Evolutionary conservation across 2,797 vertebrate species (phyloP).

Genomic region (Zenarchopterus dispar): DNA sequence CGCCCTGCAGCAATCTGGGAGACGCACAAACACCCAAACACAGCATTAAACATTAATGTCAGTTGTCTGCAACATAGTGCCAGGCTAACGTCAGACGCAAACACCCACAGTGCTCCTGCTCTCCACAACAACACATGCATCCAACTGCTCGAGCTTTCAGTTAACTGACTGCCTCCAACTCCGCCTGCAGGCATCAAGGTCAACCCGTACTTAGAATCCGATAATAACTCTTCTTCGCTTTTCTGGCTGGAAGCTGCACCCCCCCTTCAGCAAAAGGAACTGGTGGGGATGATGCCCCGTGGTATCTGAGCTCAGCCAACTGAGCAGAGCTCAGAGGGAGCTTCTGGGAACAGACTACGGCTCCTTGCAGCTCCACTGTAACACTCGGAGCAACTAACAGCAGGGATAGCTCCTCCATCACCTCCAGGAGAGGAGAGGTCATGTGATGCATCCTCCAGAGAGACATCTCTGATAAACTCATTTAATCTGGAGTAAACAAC

Average conservation of each 20-base stretch:
- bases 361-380: constrained; percentile 3
- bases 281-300: constrained; percentile 23
- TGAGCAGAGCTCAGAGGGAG: constrained; percentile 19
- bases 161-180: constrained; percentile 35
- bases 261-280: constrained; percentile 28
- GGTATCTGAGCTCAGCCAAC: constrained; percentile 19
- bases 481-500: constrained; percentile 6
- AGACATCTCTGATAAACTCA: constrained; percentile 19
- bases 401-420: constrained; percentile 12
- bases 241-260: constrained; percentile 35
- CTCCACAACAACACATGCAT: constrained; percentile 14
- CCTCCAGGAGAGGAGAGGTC: constrained; percentile 5
- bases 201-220: constrained; percentile 65
- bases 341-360: constrained; percentile 6
- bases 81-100: background rate
- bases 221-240: constrained; percentile 54
- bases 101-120: constrained; percentile 9
- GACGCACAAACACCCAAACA: constrained; percentile 8
- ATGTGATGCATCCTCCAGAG: constrained; percentile 8
- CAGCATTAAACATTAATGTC: constrained; percentile 10
- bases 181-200: constrained; percentile 55
- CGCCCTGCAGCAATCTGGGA: constrained; percentile 88
- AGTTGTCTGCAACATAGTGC: constrained; percentile 9
- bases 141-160: constrained; percentile 28
- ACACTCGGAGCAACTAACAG: constrained; percentile 1